These are phyloP conservation scores for Petrolisthes cinctipes DNA, from an alignment of 2,888 invertebrate genomes.

Conservation along the genomic window DNA sequence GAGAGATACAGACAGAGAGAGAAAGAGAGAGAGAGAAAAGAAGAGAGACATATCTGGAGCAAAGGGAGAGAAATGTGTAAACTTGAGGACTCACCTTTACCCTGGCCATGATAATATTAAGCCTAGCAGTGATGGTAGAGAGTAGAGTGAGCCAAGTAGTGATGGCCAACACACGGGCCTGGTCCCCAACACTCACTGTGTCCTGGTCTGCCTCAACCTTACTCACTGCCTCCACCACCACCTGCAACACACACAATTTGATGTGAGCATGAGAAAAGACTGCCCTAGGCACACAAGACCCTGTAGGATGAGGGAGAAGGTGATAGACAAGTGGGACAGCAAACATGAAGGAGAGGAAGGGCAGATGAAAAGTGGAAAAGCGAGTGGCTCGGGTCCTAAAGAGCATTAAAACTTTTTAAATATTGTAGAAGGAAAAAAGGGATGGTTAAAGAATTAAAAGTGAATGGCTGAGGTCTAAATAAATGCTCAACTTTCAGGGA, in stretches of 20 bases:
- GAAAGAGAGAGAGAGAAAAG: neutral
- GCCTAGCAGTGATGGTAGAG: conserved; percentile 76
- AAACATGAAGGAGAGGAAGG: neutral
- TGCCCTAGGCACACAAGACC: too few species aligned
- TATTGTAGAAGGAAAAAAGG: neutral
- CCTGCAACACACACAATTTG: neutral
- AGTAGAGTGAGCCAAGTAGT: conserved; percentile 80
- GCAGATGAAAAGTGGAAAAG: neutral
- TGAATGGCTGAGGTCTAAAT: neutral
- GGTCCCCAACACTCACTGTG: conserved; percentile 72
- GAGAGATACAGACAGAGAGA: neutral
- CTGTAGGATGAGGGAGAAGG: too few species aligned
- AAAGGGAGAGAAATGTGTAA: neutral
- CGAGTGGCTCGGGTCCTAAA: too few species aligned
- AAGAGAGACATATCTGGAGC: neutral
- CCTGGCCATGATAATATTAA: conserved; percentile 80
- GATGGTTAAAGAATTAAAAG: neutral
- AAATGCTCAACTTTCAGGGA: neutral
- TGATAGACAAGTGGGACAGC: neutral
- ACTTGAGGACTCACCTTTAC: conserved; percentile 76
- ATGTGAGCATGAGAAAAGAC: too few species aligned
- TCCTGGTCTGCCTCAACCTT: conserved; percentile 56
- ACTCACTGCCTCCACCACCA: conserved; percentile 59
- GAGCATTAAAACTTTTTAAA: too few species aligned
- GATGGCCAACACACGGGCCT: conserved; percentile 76